Evolutionary conservation across 2,888 invertebrate species (phyloP).

Genomic region (Agriotes lineatus): DNA sequence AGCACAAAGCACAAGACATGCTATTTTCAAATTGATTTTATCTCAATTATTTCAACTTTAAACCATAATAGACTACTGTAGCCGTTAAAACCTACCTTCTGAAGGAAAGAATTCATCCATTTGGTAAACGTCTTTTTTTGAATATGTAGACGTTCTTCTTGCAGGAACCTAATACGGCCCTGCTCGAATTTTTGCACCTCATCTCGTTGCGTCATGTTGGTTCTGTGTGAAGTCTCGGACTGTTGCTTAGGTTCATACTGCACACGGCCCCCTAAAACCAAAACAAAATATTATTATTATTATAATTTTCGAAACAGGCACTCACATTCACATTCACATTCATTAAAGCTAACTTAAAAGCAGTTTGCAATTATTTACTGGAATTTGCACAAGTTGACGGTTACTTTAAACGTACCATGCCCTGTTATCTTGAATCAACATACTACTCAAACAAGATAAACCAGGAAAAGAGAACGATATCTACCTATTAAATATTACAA

Average conservation of each 20-base stretch:
- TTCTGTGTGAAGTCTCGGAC: constrained; percentile 73
- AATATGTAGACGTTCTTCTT: constrained; percentile 97
- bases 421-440: constrained; percentile 29
- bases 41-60: too few species aligned
- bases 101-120: constrained; percentile 98
- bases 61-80: too few species aligned
- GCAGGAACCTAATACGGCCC: constrained; percentile 95
- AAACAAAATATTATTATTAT: too few species aligned
- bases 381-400: neutral
- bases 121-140: constrained; percentile 99
- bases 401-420: constrained; percentile 14
- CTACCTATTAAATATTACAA: too few species aligned
- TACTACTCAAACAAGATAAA: constrained; percentile 14
- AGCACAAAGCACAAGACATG: too few species aligned
- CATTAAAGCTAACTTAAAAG: too few species aligned
- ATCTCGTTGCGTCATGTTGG: constrained; percentile 90
- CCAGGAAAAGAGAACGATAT: constrained; percentile 1
- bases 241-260: constrained; percentile 63
- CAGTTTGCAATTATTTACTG: neutral
- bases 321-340: too few species aligned
- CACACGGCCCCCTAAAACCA: constrained; percentile 46
- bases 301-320: too few species aligned
- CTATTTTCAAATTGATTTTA: too few species aligned
- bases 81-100: constrained; percentile 77
- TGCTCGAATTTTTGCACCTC: constrained; percentile 96